These are phyloP conservation scores for Antheraea mylitta DNA, from an alignment of 1,140 invertebrate species.

Conservation along the genomic window DNA sequence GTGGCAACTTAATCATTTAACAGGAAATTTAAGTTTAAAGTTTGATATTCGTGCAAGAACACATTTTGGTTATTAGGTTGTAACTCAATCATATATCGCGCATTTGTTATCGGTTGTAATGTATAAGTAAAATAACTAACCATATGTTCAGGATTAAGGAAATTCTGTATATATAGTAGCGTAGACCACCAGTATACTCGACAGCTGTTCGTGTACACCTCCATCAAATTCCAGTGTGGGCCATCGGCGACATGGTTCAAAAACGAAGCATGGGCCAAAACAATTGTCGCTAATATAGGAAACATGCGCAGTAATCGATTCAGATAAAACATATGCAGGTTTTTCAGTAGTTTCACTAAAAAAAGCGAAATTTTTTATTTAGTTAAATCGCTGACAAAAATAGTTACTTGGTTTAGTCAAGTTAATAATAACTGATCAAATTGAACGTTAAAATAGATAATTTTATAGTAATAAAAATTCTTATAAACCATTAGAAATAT, in stretches of 20 bases:
- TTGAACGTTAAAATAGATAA: no score
- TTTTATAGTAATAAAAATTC: no score
- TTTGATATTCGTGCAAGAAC: no score
- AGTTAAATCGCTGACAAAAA: no score
- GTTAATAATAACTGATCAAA: no score
- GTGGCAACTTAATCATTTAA: no score
- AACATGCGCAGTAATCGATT: constrained; percentile 79
- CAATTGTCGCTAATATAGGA: constrained; percentile 77
- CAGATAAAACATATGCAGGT: constrained; percentile 64
- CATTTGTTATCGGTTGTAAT: no score
- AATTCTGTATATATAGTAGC: constrained; percentile 45
- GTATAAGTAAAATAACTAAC: constrained; percentile 17
- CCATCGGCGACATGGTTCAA: constrained; percentile 79
- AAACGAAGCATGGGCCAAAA: constrained; percentile 78
- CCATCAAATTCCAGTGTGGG: constrained; percentile 69
- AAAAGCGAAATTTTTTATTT: constrained; percentile 13
- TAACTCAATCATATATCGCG: no score
- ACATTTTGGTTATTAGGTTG: no score
- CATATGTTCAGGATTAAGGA: constrained; percentile 24
- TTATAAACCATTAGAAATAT: no score
- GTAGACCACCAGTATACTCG: constrained; percentile 47
- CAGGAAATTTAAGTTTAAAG: no score
- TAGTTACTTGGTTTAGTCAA: no score
- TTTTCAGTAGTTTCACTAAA: constrained; percentile 39
- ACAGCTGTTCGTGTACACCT: constrained; percentile 28